Conservation (phyloP, 2,888 invertebrate species). For the Osmoderma eremita region DNA sequence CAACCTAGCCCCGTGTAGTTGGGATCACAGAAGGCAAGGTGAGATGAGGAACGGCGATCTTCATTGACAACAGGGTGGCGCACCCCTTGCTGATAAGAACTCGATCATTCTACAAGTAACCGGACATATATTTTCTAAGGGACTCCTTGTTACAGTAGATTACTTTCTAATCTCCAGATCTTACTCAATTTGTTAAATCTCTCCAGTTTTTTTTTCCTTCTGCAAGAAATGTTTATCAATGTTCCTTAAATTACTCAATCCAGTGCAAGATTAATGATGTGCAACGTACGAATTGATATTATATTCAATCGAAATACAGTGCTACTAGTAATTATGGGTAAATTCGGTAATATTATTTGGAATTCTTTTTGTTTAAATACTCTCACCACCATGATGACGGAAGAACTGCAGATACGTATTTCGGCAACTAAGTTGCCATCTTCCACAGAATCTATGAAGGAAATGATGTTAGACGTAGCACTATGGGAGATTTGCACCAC, state of each 20-base stretch:
- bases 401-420: too few species aligned
- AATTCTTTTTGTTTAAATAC: too few species aligned
- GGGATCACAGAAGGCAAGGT: conserved; percentile 52
- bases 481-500: too few species aligned
- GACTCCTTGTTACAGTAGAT: conserved; percentile 57
- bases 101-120: conserved; percentile 54
- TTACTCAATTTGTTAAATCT: conserved; percentile 52
- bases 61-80: conserved; percentile 52
- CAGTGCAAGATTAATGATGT: neutral
- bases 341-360: too few species aligned
- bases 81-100: conserved; percentile 49
- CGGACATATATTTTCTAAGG: conserved; percentile 55
- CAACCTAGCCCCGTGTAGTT: conserved; percentile 46
- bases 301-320: too few species aligned
- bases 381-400: too few species aligned
- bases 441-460: too few species aligned
- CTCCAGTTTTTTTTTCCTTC: conserved; percentile 16
- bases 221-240: conserved; percentile 37
- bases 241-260: conserved; percentile 25
- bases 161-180: conserved; percentile 56
- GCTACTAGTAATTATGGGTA: too few species aligned
- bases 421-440: too few species aligned
- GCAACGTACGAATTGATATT: too few species aligned
- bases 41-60: conserved; percentile 40
- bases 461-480: too few species aligned